Evolutionary conservation across 2,888 invertebrate genomes (phyloP), one percentile per base, ranked within the genome.

Genomic region (Drosophila putrida): DNA sequence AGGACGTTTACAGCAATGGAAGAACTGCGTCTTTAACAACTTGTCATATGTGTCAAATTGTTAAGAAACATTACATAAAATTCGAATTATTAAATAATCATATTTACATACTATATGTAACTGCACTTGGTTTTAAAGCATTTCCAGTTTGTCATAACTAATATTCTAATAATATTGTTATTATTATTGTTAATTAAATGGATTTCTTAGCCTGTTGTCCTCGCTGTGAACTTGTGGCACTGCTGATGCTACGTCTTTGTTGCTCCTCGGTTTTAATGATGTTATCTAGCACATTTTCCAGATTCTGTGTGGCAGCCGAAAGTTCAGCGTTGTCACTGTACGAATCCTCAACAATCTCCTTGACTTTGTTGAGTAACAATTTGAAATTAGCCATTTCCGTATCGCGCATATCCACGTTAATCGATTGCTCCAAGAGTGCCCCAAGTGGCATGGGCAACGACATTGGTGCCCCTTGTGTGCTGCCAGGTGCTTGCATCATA

Each of bases 281-380:
- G 47, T 83, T 90, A 71, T 93, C 93, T 11, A 93, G 75, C 3
- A 91, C 91, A 61, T 90, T 90, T 80, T 93, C 93, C 49, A 93
- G 84, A 66, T 92, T 90, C 54, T 92, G 90, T 6, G 93, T 93
- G 35, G 93, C 92, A 36, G 88, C 91, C 35, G 93, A 91, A 3
- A 93, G 74, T 46, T 92, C 92, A 6, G 88, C 89, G 77, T 93
- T 93, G 78, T 93, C 92, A 68, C 92, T 92, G 44, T 92, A 91
- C 0, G 92, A 92, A 53, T 93, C 92, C 46, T 92, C 91, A 11
- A 92, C 91, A 49, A 93, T 93, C 66, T 92, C 92, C 62, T 90
- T 92, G 6, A 93, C 93, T 77, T 91, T 92, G 61, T 90, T 78
- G 35, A 93, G 78, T 53, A 93, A 74, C 35, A 90, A 79, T 68